Base-by-base conservation (phyloP, 2,888 invertebrate species). In the Teleogryllus oceanicus region DNA sequence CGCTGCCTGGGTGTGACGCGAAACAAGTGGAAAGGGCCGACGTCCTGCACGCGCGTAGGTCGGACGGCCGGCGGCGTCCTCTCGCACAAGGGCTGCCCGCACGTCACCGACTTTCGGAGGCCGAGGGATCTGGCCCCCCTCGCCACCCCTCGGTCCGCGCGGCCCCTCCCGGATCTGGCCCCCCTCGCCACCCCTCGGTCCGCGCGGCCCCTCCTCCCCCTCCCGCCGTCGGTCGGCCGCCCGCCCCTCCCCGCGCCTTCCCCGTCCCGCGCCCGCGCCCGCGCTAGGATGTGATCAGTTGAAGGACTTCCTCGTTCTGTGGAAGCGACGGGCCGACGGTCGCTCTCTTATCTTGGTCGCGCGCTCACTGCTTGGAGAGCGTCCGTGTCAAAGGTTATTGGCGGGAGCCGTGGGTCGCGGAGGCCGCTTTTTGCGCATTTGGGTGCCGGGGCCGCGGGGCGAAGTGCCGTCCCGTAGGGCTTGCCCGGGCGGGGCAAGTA, bases 201-300 rank as follows among this genome's bases (percentile, higher is more conserved):
- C 16, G n/a, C 4, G 16, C n/a, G 16, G 13, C 62, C 62, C 62
- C 62, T 62, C 62, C 62, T 13, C 62, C 62, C 0, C 16, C 4
- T 4, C 11, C n/a, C 16, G 62, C n/a, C 62, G 16, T 18, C 62
- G 12, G 16, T 62, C 62, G 62, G 62, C 62, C 62, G 3, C 16
- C 62, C 16, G 4, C 62, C 62, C n/a, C 62, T 12, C 62, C 11
- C 62, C 62, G 2, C 4, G 3, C n/a, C 13, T 8, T 3, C 5
- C 62, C 62, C 62, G 16, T 4, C 11, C 62, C 62, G 16, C 16
- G 16, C 62, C 62, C 62, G 62, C 62, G 62, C 13, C 13, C 62
- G n/a, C n/a, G 62, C 62, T 62, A 62, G 62, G 62, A 62, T 62
- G 62, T 62, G 62, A 62, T 62, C 62, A 62, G 62, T 62, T 62